A percentile compares a stretch with the other conserved stretches of the same genome.
These are phyloP conservation scores for Uria lomvia DNA, from an alignment of 2,113 vertebrate species.

Conservation along the genomic window DNA sequence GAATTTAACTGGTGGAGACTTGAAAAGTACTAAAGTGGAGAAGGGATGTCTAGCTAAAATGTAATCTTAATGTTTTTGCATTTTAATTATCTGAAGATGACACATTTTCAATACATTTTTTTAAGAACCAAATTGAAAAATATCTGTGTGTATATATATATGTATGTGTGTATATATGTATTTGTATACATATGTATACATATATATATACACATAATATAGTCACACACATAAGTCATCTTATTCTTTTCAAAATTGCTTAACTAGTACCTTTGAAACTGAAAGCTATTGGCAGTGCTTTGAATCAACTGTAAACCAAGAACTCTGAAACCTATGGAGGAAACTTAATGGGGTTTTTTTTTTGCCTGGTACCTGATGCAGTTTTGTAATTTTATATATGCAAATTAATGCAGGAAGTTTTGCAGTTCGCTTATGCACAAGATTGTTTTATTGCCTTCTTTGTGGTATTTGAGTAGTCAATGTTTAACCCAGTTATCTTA, in stretches of 20 bases:
- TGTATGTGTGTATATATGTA: background rate
- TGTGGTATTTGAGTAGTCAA: background rate
- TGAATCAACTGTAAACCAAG: background rate
- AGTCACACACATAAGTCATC: background rate
- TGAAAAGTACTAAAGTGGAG: background rate
- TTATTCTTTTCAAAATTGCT: background rate
- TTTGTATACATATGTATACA: background rate
- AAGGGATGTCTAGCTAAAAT: background rate
- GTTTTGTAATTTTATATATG: background rate
- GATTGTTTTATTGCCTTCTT: background rate
- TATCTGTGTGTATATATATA: background rate
- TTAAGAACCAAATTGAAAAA: background rate
- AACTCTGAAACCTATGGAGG: background rate
- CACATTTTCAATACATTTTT: background rate
- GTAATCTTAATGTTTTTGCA: background rate
- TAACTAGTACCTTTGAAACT: background rate
- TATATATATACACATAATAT: too few relatives aligned
- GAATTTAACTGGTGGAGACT: background rate
- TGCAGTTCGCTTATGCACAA: background rate
- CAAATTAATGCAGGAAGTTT: background rate
- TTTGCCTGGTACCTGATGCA: background rate
- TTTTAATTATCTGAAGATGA: background rate
- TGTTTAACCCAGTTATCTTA: background rate
- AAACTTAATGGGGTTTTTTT: accelerated
- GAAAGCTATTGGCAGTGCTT: background rate